phyloP scores from a whole-genome alignment of 2,888 invertebrate genomes.

The Drosophila mimetica region DNA sequence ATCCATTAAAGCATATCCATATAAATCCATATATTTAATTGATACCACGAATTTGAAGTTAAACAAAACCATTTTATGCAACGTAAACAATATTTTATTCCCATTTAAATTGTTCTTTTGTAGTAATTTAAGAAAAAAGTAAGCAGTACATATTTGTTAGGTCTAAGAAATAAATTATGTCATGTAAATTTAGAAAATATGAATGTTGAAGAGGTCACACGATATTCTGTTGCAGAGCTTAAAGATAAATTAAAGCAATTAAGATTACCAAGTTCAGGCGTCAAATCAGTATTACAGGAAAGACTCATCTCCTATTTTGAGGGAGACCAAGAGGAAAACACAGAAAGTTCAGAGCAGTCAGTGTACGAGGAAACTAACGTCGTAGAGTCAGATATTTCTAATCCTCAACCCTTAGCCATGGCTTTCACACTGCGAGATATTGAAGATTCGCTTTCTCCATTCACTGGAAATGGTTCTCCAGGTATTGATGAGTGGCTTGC shows the following conservation, averaged over 20 bases:
- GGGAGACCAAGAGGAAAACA: not conserved
- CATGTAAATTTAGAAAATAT: too few relatives aligned
- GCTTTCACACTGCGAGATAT: not conserved
- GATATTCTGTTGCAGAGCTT: too few relatives aligned
- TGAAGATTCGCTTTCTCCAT: not conserved
- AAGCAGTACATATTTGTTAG: too few relatives aligned
- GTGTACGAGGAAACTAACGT: slow-evolving; percentile 3
- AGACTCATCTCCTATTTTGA: too few relatives aligned
- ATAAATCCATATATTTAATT: not conserved
- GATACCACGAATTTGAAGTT: not conserved
- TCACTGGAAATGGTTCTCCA: slow-evolving; percentile 4
- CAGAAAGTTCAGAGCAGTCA: not conserved
- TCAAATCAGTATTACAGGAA: too few relatives aligned
- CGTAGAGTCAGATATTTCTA: not conserved
- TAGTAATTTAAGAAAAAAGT: too few relatives aligned
- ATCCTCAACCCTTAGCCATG: not conserved
- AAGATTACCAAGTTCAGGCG: too few relatives aligned
- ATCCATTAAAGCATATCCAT: too few relatives aligned
- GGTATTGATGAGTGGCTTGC: slow-evolving; percentile 1
- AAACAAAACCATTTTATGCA: not conserved
- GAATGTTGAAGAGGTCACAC: too few relatives aligned
- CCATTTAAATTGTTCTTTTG: too few relatives aligned
- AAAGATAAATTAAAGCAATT: too few relatives aligned
- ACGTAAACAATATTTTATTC: not conserved
- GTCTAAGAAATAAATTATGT: too few relatives aligned